Conservation (phyloP, 2,113 vertebrate genomes). For the Paraplagusia blochii region DNA sequence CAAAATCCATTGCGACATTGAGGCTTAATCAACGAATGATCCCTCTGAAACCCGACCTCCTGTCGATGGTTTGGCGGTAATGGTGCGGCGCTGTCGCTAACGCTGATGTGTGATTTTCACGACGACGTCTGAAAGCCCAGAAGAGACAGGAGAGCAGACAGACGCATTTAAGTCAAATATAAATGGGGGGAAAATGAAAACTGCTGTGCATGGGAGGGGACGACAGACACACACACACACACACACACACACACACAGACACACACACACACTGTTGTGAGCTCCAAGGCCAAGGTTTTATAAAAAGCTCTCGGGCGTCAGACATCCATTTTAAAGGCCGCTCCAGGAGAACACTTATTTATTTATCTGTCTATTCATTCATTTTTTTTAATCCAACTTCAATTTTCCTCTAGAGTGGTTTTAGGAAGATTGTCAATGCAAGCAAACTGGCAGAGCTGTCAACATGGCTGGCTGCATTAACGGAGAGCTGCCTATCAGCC, state of each 20-base stretch:
- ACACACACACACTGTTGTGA: not conserved
- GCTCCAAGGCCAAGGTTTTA: constrained; percentile 46
- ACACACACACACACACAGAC: constrained; percentile 42
- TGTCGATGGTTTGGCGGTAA: constrained; percentile 54
- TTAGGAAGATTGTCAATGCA: constrained; percentile 79
- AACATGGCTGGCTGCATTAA: constrained; percentile 74
- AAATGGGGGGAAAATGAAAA: constrained; percentile 56
- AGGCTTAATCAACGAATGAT: constrained; percentile 55
- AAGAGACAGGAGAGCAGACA: constrained; percentile 29
- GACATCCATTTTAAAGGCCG: constrained; percentile 75
- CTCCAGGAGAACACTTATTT: constrained; percentile 73
- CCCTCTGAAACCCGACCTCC: constrained; percentile 48
- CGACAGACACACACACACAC: constrained; percentile 22
- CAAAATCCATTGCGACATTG: constrained; percentile 11
- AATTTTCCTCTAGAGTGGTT: constrained; percentile 82
- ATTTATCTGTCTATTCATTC: constrained; percentile 77
- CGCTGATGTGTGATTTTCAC: constrained; percentile 57
- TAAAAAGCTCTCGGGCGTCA: constrained; percentile 73
- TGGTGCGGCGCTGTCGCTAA: constrained; percentile 49
- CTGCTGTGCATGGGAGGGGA: constrained; percentile 22
- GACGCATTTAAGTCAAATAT: constrained; percentile 45
- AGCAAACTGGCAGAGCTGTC: constrained; percentile 66
- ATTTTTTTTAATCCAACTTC: constrained; percentile 76
- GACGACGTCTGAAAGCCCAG: constrained; percentile 46
- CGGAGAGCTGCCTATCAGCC: constrained; percentile 70